Evolutionary conservation across 37 sponge, comb jelly and placozoan species (phyloP).

Genomic region (Ianthella basta): DNA sequence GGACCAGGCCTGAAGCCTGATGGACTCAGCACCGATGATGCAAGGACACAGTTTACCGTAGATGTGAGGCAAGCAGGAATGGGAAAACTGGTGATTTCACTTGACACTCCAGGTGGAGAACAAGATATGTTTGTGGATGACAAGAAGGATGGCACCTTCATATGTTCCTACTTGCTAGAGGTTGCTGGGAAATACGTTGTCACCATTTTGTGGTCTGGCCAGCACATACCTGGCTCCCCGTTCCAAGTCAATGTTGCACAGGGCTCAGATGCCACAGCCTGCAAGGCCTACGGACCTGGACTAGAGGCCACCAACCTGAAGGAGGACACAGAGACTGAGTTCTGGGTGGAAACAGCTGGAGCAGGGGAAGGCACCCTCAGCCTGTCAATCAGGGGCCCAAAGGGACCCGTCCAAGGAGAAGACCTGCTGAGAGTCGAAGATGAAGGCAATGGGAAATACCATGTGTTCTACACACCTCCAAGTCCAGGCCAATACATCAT

Average conservation of each 20-base stretch:
- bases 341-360: conserved; percentile 86
- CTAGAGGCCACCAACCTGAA: conserved; percentile 67
- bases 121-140: background rate
- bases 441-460: conserved; percentile 66
- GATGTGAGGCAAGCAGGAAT: conserved; percentile 29
- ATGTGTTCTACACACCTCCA: conserved; percentile 68
- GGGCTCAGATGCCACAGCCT: conserved; percentile 47
- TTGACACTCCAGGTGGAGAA: background rate
- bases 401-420: conserved; percentile 57
- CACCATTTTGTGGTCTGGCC: conserved; percentile 26
- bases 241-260: conserved; percentile 37
- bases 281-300: conserved; percentile 86
- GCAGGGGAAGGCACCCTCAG: conserved; percentile 90
- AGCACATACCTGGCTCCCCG: conserved; percentile 36
- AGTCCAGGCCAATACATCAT: conserved; percentile 68
- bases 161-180: conserved; percentile 3
- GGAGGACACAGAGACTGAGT: conserved; percentile 77
- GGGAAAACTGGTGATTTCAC: conserved; percentile 4
- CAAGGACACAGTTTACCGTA: conserved; percentile 28
- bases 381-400: conserved; percentile 78
- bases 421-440: conserved; percentile 39
- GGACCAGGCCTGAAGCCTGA: conserved; percentile 64
- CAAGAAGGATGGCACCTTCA: conserved; percentile 13
- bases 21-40: conserved; percentile 18
- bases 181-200: conserved; percentile 3